These are phyloP conservation scores for Aradophagus sp. DNA, from an alignment of 1,140 invertebrate species.

Conservation along the genomic window DNA sequence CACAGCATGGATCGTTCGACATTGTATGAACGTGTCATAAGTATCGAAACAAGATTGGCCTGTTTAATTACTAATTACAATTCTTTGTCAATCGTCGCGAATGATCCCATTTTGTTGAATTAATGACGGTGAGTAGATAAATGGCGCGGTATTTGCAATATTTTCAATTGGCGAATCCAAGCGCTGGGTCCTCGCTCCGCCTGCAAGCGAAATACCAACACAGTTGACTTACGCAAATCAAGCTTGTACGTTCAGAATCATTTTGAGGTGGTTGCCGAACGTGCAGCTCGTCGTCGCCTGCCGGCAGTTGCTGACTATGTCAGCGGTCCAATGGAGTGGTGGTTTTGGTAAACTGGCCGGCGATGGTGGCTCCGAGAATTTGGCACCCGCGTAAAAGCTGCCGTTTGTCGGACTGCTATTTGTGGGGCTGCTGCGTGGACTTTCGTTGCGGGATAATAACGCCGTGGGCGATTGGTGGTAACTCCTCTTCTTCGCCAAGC, in stretches of 20 bases:
- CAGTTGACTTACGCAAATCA: constrained; percentile 65
- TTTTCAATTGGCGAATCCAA: constrained; percentile 21
- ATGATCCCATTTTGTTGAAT: constrained; percentile 28
- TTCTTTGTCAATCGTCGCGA: constrained; percentile 27
- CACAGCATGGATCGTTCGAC: constrained; percentile 64
- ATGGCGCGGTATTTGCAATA: constrained; percentile 8
- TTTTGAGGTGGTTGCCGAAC: constrained; percentile 75
- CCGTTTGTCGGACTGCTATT: constrained; percentile 71
- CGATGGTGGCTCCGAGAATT: constrained; percentile 79
- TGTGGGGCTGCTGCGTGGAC: constrained; percentile 69
- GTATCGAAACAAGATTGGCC: constrained; percentile 60
- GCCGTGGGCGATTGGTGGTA: neutral
- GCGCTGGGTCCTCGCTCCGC: constrained; percentile 25
- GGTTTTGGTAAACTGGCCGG: constrained; percentile 78
- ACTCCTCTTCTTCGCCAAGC: constrained; percentile 50
- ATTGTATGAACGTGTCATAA: constrained; percentile 57
- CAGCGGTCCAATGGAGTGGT: constrained; percentile 76
- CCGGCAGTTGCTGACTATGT: constrained; percentile 57
- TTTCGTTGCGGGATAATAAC: constrained; percentile 51
- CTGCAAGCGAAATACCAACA: constrained; percentile 34
- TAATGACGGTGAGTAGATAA: constrained; percentile 16
- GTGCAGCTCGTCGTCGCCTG: constrained; percentile 58
- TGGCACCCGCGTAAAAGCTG: constrained; percentile 78
- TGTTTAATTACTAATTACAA: constrained; percentile 29
- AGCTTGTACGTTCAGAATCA: constrained; percentile 77